Base-by-base conservation (phyloP, 2,797 vertebrate species). In the Typhlichthys subterraneus region DNA sequence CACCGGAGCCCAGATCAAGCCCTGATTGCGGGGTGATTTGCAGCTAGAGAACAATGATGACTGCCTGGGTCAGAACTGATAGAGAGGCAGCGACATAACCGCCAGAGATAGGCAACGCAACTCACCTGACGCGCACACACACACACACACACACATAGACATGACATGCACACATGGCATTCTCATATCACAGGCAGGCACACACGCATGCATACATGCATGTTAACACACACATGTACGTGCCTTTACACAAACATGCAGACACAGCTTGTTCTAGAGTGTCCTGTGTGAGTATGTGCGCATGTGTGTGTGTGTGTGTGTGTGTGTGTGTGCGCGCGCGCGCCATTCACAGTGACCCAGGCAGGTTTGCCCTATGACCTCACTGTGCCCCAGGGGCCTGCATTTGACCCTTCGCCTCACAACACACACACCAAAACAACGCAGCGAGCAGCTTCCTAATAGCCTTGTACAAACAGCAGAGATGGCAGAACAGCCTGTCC, bases 1-100 rank as follows among this genome's bases (percentile, higher is more conserved):
- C 80, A 67, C 82, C 72, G 77, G 76, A 84, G 80, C 76, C 74
- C 70, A 87, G 88, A 90, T 88, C 88, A 76, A 82, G 70, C 78
- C 69, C 88, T 93, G 92, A 93, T 93, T 93, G 92, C 91, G 29
- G 85, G 85, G 88, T 91, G 91, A 93, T 92, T 93, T 92, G 85
- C 84, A 85, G 81, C 80, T 79, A 8, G 82, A 88, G 88, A 89
- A 87, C 83, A 87, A 90, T 90, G 89, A 91, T 86, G 87, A 83
- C 82, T 81, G 83, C 85, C 77, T 68, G 76, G 88, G 85, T 89
- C 86, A 87, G 80, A 81, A 64, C 85, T 89, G 88, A 90, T 85
- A 83, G 83, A 79, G 79, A 64, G 77, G 70, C 69, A 82, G 58
- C 59, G 71, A 77, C 83, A 78, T 69, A 72, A 75, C 56, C 63